Evolutionary conservation across 2,888 invertebrate genomes (phyloP).

Genomic region (Calliphora vomitoria): DNA sequence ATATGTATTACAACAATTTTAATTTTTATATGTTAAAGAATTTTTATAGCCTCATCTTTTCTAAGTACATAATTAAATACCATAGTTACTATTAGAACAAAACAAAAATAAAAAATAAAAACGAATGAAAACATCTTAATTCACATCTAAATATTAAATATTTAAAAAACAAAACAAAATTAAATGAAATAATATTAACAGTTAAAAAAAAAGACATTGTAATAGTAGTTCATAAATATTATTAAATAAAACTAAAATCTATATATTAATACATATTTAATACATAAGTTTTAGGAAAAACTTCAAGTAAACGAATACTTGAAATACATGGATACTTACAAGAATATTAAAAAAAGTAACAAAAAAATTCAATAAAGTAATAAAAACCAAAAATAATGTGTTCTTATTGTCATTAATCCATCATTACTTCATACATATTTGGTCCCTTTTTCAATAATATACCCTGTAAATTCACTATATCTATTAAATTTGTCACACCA

Average conservation of each 20-base stretch:
- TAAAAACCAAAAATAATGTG: constrained; percentile 29
- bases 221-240: constrained; percentile 61
- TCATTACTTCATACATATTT: constrained; percentile 89
- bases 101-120: constrained; percentile 14
- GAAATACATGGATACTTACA: constrained; percentile 72
- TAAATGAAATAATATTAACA: constrained; percentile 22
- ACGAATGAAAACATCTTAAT: not conserved
- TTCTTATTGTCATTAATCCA: constrained; percentile 78
- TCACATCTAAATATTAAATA: constrained; percentile 44
- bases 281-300: constrained; percentile 74
- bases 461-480: constrained; percentile 93
- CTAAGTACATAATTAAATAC: constrained; percentile 62
- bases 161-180: constrained; percentile 59
- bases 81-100: constrained; percentile 72
- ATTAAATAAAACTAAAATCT: constrained; percentile 51
- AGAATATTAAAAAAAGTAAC: constrained; percentile 55
- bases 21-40: constrained; percentile 17
- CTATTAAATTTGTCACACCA: constrained; percentile 88
- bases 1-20: constrained; percentile 19
- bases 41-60: constrained; percentile 47
- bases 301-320: constrained; percentile 74
- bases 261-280: constrained; percentile 63
- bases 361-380: constrained; percentile 48
- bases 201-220: constrained; percentile 65
- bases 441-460: constrained; percentile 92